A percentile compares a stretch with the other conserved stretches of the same genome.
These are phyloP conservation scores for Dicycla oo DNA, from an alignment of 2,888 invertebrate species.

Conservation along the genomic window DNA sequence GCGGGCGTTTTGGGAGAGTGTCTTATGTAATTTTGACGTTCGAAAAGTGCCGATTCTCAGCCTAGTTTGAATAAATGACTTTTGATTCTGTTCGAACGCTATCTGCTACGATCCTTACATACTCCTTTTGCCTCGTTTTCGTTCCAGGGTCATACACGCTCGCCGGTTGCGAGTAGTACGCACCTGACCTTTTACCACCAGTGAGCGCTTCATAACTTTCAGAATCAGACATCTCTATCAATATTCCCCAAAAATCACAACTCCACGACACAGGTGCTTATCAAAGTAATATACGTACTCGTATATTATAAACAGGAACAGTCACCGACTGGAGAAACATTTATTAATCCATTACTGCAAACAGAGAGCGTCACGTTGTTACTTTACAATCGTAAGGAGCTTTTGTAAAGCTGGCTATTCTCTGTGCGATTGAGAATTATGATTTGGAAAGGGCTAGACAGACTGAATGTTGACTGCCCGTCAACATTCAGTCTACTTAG, in stretches of 20 bases:
- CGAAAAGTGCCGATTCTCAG: too few relatives aligned
- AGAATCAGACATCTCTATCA: not conserved
- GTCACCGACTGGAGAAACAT: constrained; percentile 54
- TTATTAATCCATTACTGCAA: constrained; percentile 67
- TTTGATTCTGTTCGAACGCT: too few relatives aligned
- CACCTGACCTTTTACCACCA: not conserved
- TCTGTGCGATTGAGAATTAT: constrained; percentile 24
- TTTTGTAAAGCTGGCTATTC: constrained; percentile 54
- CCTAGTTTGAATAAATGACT: too few relatives aligned
- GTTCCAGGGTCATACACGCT: too few relatives aligned
- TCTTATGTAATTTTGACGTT: too few relatives aligned
- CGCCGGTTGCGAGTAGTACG: too few relatives aligned
- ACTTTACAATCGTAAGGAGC: constrained; percentile 50
- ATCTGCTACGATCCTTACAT: too few relatives aligned
- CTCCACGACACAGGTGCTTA: constrained; percentile 41
- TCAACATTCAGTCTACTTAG: too few relatives aligned
- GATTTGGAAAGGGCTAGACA: too few relatives aligned
- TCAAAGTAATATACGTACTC: constrained; percentile 54
- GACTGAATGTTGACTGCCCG: too few relatives aligned
- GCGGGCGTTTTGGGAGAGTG: too few relatives aligned
- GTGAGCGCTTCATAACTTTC: not conserved
- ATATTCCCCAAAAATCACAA: constrained; percentile 14
- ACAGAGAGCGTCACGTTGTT: constrained; percentile 54
- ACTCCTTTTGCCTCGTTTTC: too few relatives aligned
- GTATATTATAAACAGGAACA: constrained; percentile 31